Base-by-base conservation (phyloP, 2,113 vertebrate genomes). In the Oncorhynchus nerka region DNA sequence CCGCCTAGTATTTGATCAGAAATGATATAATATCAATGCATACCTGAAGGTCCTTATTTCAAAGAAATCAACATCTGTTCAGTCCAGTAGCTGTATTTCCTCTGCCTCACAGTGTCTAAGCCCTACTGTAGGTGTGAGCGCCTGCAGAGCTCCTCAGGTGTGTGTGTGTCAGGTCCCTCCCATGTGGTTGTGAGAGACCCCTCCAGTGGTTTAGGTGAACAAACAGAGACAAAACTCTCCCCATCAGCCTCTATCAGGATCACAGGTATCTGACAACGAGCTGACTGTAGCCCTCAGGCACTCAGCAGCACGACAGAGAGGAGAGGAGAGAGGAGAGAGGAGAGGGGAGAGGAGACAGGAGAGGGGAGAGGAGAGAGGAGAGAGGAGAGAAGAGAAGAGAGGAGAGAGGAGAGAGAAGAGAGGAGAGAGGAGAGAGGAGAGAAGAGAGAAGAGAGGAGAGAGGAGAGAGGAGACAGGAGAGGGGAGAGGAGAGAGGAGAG, bases 171-270 rank as follows among this genome's bases (percentile, higher is more conserved):
- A 12, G 39, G 13, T 45, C 34, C 9, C 66, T 83, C 85, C 80
- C 81, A 81, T 79, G 84, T 79, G 83, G 16, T 48, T 75, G 30
- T 26, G 80, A 61, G 39, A 34, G 81, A 84, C 85, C 83, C 39
- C 39, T 45, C 39, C 32, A 75, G n/a, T 49, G 13, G 9, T 87
- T 85, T 49, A 85, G 88, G 81, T 88, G 81, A 89, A 89, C 89
- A 89, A 89, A 90, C 87, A 73, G 84, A 68, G 80, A 90, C 89
- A 90, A 89, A 88, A 81, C 88, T 83, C 64, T 48, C 71, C 51
- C 80, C 83, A 73, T 91, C 89, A 87, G 76, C 70, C 75, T 69
- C 39, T 57, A 86, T 91, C 88, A 89, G 79, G 83, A 61, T 91
- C 88, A 91, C 15, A 71, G 83, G 55, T 9, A 67, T 82, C 76